Base-by-base conservation (phyloP, 64 coral and sea anemone species). In the Montipora capricornis region DNA sequence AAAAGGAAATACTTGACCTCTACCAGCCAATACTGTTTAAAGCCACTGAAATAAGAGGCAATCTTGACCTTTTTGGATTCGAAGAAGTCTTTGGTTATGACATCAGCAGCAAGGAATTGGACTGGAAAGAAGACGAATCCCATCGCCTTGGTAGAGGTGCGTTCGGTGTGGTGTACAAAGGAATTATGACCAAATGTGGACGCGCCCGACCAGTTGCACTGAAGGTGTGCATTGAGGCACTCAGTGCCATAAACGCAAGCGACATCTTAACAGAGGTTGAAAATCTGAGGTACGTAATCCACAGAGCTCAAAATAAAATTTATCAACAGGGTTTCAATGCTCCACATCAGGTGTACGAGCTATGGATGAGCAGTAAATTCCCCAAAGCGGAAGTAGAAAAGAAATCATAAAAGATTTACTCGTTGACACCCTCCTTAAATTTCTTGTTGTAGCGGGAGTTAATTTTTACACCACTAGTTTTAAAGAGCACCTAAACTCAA, bases 211-310 rank as follows among this genome's bases (percentile, higher is more conserved):
- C 58, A 66, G 57, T 83, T 22, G 81, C 81, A 20, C 47, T 83
- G 20, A 83, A 83, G 81, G 29, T 83, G 4, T 83, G 26, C 58
- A 83, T 2, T 44, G 4, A 47, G 0, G 58, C 19, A 29, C 61
- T 83, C 45, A 7, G 66, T 47, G 13, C 20, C 24, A 17, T 44
- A 6, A 83, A 83, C 12, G 58, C 81, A 14, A 46, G 29, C 44
- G 37, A 62, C 10, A 68, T 83, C 26, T 47, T 83, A 29, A 16
- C 12, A 11, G 81, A 83, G 19, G 16, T 64, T 11, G 58, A 77
- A 68, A 19, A 46, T 85, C 64, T 70, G 80, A 92, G 49, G 90
- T 92, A 58, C 13, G 57, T 14, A 8, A 52, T 57, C 53, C 11
- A 57, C 53, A 8, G 37, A 37, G 37, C 1, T 37, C 37, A 37